These are phyloP conservation scores for Pyralis farinalis DNA, from an alignment of 2,888 invertebrate genomes.

Conservation along the genomic window DNA sequence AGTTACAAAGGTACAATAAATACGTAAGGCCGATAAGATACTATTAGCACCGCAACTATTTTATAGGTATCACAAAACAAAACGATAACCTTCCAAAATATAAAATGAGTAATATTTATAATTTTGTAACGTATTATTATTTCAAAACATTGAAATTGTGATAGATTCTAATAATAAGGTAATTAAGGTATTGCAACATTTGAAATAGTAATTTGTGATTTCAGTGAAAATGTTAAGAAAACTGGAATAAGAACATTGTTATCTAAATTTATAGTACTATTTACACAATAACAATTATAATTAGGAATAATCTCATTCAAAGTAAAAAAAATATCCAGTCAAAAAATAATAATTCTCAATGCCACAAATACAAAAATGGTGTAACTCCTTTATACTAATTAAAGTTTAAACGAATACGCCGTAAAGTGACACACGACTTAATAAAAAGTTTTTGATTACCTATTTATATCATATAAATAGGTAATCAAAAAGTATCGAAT, in stretches of 20 bases:
- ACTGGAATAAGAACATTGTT: constrained; percentile 53
- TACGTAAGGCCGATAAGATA: constrained; percentile 19
- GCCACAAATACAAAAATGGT: constrained; percentile 36
- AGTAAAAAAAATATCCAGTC: constrained; percentile 44
- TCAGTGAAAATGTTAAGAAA: constrained; percentile 28
- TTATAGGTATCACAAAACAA: constrained; percentile 38
- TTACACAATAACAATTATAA: constrained; percentile 56
- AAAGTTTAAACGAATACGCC: too few species aligned
- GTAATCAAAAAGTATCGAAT: too few species aligned
- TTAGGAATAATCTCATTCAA: constrained; percentile 75
- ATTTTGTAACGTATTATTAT: constrained; percentile 21
- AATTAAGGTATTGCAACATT: too few species aligned
- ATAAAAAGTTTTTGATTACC: too few species aligned
- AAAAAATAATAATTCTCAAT: constrained; percentile 47
- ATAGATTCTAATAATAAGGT: too few species aligned
- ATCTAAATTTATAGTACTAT: constrained; percentile 62
- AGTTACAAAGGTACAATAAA: constrained; percentile 7
- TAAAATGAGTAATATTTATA: constrained; percentile 37
- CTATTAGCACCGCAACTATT: constrained; percentile 38
- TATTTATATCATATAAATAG: too few species aligned
- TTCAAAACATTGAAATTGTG: too few species aligned
- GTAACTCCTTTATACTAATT: too few species aligned
- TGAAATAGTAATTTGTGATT: too few species aligned
- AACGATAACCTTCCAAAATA: constrained; percentile 27
- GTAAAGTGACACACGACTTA: too few species aligned